Evolutionary conservation across 2,113 vertebrate species (phyloP).

Genomic region (Hypocryptadius cinnamomeus): DNA sequence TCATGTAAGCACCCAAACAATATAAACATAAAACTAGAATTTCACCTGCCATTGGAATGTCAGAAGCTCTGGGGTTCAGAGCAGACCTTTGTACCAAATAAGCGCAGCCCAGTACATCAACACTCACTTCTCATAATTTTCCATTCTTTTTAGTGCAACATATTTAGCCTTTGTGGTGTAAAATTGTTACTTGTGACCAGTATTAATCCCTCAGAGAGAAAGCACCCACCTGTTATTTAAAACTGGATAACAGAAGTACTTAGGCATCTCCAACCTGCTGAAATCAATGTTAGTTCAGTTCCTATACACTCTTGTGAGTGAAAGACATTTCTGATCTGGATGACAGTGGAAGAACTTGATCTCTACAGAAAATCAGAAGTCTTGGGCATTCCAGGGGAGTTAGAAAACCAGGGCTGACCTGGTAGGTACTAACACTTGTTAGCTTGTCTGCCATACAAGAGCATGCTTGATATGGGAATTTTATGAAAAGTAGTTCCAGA

Average conservation of each 20-base stretch:
- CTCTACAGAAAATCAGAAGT: not conserved
- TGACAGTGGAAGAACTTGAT: not conserved
- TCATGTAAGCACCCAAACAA: not conserved
- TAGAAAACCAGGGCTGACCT: not conserved
- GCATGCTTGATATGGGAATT: not conserved
- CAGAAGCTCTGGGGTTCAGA: not conserved
- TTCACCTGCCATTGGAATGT: not conserved
- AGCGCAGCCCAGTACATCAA: not conserved
- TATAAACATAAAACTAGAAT: not conserved
- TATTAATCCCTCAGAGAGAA: not conserved
- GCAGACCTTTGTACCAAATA: not conserved
- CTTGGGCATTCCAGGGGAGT: not conserved
- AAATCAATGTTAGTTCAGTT: not conserved
- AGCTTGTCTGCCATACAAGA: not conserved
- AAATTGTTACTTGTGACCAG: not conserved
- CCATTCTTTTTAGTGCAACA: not conserved
- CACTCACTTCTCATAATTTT: not conserved
- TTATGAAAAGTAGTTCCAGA: not conserved
- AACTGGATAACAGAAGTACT: not conserved
- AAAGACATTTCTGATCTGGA: not conserved
- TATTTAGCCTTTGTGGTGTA: not conserved
- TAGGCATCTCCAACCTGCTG: not conserved
- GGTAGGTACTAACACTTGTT: not conserved
- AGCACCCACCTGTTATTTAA: not conserved
- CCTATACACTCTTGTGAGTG: accelerated